Evolutionary conservation across 2,888 invertebrate species (phyloP).

Genomic region (Dryobotodes eremita): DNA sequence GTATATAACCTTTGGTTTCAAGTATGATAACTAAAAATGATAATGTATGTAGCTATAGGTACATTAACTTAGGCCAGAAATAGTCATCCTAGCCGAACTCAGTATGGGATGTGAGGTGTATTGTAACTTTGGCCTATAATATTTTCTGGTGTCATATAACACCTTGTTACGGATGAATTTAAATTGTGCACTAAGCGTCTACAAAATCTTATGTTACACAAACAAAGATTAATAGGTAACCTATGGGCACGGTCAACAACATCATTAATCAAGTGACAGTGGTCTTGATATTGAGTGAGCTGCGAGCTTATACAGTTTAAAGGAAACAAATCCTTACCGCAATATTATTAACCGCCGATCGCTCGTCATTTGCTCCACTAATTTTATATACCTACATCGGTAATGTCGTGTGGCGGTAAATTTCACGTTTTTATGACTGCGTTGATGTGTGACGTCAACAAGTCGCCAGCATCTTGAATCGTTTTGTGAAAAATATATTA

Average conservation of each 20-base stretch:
- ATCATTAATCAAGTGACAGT: neutral
- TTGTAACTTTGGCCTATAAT: neutral
- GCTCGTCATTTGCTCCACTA: conserved; percentile 23
- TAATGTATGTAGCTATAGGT: neutral
- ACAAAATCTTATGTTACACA: neutral
- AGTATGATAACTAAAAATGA: neutral
- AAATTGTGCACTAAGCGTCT: neutral
- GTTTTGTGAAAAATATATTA: conserved; percentile 53
- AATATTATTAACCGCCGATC: conserved; percentile 9
- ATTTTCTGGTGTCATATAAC: neutral
- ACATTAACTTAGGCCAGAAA: no score
- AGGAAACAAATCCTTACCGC: neutral
- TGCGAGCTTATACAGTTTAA: neutral
- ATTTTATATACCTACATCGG: conserved; percentile 34
- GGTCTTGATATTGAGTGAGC: neutral
- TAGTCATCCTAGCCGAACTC: neutral
- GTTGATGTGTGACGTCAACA: conserved; percentile 57
- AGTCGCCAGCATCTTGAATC: conserved; percentile 38
- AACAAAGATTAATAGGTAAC: neutral
- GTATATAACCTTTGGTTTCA: neutral
- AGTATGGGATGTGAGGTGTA: no score
- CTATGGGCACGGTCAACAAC: no score
- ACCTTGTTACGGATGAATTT: neutral
- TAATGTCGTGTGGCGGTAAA: conserved; percentile 43
- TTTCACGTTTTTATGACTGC: conserved; percentile 55